Percentiles rank a stretch among this genome's conserved stretches.
phyloP scores from a whole-genome alignment of 2,888 invertebrate species.

The Pyralis farinalis region DNA sequence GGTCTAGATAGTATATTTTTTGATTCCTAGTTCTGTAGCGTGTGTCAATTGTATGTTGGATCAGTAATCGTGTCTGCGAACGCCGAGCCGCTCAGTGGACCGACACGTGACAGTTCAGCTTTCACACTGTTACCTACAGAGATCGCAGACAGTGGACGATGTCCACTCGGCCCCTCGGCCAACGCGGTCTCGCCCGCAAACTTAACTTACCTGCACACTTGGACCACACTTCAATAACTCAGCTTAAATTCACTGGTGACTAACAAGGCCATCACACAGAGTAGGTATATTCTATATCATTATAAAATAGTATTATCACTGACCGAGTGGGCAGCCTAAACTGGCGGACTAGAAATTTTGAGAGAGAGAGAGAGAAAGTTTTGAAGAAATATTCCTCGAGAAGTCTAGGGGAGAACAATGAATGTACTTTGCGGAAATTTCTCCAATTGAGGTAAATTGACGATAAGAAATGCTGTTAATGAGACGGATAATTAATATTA shows the following conservation, averaged over 20 bases:
- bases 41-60: constrained; percentile 3
- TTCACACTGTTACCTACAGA: constrained; percentile 65
- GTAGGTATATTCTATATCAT: no score
- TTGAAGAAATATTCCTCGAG: no score
- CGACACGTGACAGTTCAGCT: constrained; percentile 42
- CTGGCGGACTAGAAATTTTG: no score
- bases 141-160: constrained; percentile 69
- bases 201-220: constrained; percentile 9
- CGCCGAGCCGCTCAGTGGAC: constrained; percentile 43
- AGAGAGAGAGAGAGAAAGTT: no score
- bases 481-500: no score
- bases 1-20: not conserved
- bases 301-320: no score
- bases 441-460: no score
- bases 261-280: not conserved
- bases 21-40: no score
- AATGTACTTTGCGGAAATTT: no score
- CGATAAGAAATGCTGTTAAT: no score
- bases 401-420: no score
- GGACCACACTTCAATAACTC: constrained; percentile 5
- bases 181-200: constrained; percentile 37
- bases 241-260: not conserved
- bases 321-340: no score
- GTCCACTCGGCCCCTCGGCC: constrained; percentile 61
- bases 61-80: constrained; percentile 29